These are phyloP conservation scores for Tenodera sinensis DNA, from an alignment of 2,888 invertebrate genomes.

Conservation along the genomic window DNA sequence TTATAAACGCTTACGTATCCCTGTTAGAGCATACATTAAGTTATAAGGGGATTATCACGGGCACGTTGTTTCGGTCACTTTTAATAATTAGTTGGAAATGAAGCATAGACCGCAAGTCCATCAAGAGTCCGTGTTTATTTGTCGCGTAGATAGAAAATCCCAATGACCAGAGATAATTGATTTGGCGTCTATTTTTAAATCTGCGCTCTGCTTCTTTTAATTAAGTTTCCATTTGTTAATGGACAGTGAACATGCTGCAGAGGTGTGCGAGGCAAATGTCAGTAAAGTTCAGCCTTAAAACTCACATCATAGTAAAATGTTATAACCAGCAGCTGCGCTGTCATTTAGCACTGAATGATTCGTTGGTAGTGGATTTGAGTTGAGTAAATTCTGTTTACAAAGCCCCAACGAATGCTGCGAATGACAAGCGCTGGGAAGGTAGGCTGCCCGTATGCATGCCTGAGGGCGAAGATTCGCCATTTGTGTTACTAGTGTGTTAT, in stretches of 20 bases:
- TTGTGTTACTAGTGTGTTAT: too few species aligned
- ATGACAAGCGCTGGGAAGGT: too few species aligned
- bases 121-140: background rate
- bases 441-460: too few species aligned
- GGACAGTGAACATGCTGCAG: background rate
- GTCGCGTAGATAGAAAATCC: background rate
- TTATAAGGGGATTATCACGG: background rate
- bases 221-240: background rate
- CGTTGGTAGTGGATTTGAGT: too few species aligned
- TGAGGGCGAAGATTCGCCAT: too few species aligned
- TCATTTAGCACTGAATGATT: too few species aligned
- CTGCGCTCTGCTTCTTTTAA: background rate
- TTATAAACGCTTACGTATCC: too few species aligned
- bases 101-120: background rate
- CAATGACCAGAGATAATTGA: background rate
- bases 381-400: too few species aligned
- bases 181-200: background rate
- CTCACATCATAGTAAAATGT: background rate
- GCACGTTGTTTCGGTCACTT: background rate
- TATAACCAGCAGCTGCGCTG: background rate
- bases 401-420: too few species aligned
- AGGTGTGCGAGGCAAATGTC: background rate
- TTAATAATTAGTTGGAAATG: background rate
- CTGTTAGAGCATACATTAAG: background rate
- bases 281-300: background rate